Percentiles rank a stretch among this genome's conserved stretches.
Evolutionary conservation across 2,113 vertebrate genomes (phyloP).

Genomic region (Mixornis gularis): DNA sequence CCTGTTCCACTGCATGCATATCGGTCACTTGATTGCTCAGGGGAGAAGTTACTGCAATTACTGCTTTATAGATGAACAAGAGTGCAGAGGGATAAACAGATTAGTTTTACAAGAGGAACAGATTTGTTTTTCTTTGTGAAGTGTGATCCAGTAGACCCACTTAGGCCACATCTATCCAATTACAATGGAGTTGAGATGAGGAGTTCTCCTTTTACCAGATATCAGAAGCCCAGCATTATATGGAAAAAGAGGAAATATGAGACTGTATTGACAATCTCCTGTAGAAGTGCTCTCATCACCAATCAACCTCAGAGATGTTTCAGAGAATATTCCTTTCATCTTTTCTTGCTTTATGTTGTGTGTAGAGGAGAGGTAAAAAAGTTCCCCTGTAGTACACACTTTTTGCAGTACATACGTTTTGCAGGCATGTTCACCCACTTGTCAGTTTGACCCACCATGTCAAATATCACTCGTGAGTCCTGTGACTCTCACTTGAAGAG

Average conservation of each 20-base stretch:
- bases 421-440: background rate
- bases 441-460: background rate
- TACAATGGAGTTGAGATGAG: background rate
- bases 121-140: background rate
- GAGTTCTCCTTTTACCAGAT: background rate
- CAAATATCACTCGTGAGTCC: background rate
- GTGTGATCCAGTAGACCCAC: background rate
- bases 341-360: background rate
- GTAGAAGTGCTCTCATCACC: background rate
- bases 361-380: background rate
- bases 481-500: background rate
- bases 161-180: background rate
- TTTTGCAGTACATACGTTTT: background rate
- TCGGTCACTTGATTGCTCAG: background rate
- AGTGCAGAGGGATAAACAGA: background rate
- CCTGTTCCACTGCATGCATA: background rate
- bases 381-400: background rate
- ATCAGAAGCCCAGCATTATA: background rate
- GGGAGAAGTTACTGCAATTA: slow-evolving; percentile 5
- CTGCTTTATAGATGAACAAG: background rate
- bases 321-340: background rate
- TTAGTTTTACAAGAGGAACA: slow-evolving; percentile 1
- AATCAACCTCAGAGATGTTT: background rate
- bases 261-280: background rate
- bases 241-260: background rate